Evolutionary conservation across 2,113 vertebrate species (phyloP).

Genomic region (Agapornis roseicollis): DNA sequence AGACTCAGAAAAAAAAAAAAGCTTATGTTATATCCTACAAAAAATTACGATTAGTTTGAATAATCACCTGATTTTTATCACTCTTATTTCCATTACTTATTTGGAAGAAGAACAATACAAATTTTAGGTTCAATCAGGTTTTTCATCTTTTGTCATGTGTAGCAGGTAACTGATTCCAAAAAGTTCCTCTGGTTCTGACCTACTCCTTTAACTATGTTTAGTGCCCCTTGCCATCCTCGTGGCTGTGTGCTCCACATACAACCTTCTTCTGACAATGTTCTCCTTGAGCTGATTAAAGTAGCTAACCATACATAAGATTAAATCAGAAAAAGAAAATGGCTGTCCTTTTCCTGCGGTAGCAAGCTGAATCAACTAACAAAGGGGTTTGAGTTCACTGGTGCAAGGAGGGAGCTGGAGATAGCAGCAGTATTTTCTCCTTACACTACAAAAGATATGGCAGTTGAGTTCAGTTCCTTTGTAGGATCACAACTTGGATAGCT

Average conservation of each 20-base stretch:
- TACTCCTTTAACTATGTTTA: fast-evolving
- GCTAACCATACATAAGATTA: background rate
- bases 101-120: background rate
- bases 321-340: background rate
- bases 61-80: background rate
- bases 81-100: background rate
- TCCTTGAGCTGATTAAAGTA: background rate
- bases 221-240: background rate
- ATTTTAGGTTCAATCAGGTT: background rate
- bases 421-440: background rate
- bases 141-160: background rate
- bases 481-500: background rate
- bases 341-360: background rate
- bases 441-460: background rate
- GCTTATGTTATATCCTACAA: background rate
- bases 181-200: background rate
- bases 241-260: background rate
- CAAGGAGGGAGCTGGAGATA: background rate
- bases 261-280: background rate
- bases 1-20: background rate
- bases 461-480: background rate
- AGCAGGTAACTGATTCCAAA: background rate
- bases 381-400: background rate
- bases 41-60: background rate
- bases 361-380: background rate